Evolutionary conservation across 2,113 vertebrate species (phyloP).

Genomic region (Archilochus colubris): DNA sequence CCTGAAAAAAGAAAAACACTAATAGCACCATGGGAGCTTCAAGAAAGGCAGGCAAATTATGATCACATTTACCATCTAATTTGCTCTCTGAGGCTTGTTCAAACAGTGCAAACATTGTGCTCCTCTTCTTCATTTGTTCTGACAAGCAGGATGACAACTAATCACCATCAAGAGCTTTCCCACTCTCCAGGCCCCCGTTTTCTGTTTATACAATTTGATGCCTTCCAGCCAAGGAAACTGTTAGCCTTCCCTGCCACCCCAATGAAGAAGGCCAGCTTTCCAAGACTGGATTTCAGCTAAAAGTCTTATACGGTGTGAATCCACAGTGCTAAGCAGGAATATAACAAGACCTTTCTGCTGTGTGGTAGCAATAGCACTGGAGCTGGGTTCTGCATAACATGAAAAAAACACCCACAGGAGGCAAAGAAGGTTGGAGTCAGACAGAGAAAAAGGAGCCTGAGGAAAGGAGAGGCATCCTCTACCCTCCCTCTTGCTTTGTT

Average conservation of each 20-base stretch:
- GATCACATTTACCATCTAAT: slow-evolving; percentile 62
- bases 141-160: slow-evolving; percentile 65
- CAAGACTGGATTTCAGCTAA: background rate
- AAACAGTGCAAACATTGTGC: slow-evolving; percentile 61
- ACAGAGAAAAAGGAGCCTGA: background rate
- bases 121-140: slow-evolving; percentile 74
- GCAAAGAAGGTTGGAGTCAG: background rate
- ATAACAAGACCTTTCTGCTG: background rate
- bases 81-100: slow-evolving; percentile 64
- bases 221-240: slow-evolving; percentile 37
- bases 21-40: slow-evolving; percentile 36
- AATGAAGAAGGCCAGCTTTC: slow-evolving; percentile 44
- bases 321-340: slow-evolving; percentile 13
- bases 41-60: slow-evolving; percentile 64
- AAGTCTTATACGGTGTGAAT: slow-evolving; percentile 28
- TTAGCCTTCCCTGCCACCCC: slow-evolving; percentile 25
- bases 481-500: background rate
- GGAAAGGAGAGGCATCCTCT: background rate
- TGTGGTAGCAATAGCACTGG: fast-evolving
- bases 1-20: slow-evolving; percentile 25
- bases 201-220: slow-evolving; percentile 59
- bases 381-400: background rate
- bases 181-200: slow-evolving; percentile 45
- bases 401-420: background rate
- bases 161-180: slow-evolving; percentile 66